Conservation (phyloP, 53 echinoderm and acorn worm genomes). For the Crossaster papposus region DNA sequence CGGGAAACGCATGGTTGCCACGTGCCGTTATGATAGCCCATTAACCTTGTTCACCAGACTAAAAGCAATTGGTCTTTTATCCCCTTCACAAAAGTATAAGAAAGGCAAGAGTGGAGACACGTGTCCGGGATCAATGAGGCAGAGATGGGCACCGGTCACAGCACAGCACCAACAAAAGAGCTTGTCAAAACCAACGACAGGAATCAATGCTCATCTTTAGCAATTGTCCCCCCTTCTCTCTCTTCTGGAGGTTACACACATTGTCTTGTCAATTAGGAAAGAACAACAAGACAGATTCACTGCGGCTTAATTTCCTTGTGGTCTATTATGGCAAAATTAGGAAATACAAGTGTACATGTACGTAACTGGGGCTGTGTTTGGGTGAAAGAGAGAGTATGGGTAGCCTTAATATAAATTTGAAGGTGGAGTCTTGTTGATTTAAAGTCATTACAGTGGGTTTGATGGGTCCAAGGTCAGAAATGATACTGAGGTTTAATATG, state of each 20-base stretch:
- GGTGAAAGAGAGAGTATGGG: background rate
- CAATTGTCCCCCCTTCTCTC: background rate
- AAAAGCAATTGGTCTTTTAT: conserved; percentile 27
- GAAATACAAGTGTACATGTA: conserved; percentile 16
- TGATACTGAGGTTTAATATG: background rate
- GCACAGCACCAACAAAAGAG: conserved; percentile 20
- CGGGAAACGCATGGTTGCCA: background rate
- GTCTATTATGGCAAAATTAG: conserved; percentile 20
- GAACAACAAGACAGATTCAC: conserved; percentile 4
- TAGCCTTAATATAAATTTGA: background rate
- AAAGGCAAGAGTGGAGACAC: background rate
- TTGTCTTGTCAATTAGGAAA: background rate
- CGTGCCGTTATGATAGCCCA: conserved; percentile 24
- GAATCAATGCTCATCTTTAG: conserved; percentile 19
- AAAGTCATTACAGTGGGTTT: background rate
- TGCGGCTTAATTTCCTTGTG: conserved; percentile 9
- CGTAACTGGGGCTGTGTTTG: background rate
- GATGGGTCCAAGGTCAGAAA: background rate
- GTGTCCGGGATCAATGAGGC: conserved; percentile 17
- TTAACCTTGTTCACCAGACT: conserved; percentile 35
- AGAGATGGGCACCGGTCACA: conserved; percentile 15
- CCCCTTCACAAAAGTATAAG: conserved; percentile 9
- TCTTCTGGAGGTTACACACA: background rate
- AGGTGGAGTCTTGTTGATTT: conserved; percentile 18
- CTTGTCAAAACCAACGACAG: background rate